phyloP scores from a whole-genome alignment of 2,797 vertebrate genomes.

The Bovichtus diacanthus region DNA sequence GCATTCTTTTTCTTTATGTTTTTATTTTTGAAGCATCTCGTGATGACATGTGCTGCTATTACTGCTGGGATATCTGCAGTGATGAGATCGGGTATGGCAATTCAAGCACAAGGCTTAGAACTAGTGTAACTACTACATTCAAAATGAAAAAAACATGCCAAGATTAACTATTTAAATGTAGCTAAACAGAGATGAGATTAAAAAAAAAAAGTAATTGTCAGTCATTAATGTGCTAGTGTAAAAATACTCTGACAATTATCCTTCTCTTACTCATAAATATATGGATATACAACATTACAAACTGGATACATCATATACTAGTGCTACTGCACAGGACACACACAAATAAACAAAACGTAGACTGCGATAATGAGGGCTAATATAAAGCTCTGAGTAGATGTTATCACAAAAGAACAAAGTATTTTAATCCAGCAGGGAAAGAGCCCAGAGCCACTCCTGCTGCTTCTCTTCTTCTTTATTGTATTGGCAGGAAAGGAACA shows the following conservation, averaged over 20 bases:
- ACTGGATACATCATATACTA: neutral
- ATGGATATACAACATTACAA: constrained; percentile 8
- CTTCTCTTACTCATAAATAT: neutral
- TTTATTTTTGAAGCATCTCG: constrained; percentile 16
- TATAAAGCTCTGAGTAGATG: constrained; percentile 45
- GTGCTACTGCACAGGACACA: neutral
- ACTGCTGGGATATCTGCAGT: neutral
- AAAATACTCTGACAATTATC: neutral
- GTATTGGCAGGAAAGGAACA: constrained; percentile 27
- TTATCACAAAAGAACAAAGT: constrained; percentile 55
- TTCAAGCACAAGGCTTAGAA: neutral
- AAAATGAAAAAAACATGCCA: constrained; percentile 21
- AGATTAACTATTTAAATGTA: constrained; percentile 17
- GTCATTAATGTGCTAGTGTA: constrained; percentile 22
- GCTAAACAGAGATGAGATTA: constrained; percentile 25
- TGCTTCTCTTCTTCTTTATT: constrained; percentile 45
- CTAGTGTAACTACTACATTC: neutral
- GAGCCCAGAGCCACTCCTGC: constrained; percentile 30
- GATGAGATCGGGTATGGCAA: neutral
- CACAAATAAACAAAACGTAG: constrained; percentile 38
- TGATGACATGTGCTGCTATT: constrained; percentile 23
- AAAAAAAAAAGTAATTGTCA: constrained; percentile 2
- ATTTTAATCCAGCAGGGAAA: constrained; percentile 42
- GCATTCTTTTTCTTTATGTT: constrained; percentile 6
- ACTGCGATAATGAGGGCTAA: constrained; percentile 47